Evolutionary conservation across 2,113 vertebrate genomes (phyloP), one percentile per base, ranked within the genome.

Genomic region (Psettodes erumei): DNA sequence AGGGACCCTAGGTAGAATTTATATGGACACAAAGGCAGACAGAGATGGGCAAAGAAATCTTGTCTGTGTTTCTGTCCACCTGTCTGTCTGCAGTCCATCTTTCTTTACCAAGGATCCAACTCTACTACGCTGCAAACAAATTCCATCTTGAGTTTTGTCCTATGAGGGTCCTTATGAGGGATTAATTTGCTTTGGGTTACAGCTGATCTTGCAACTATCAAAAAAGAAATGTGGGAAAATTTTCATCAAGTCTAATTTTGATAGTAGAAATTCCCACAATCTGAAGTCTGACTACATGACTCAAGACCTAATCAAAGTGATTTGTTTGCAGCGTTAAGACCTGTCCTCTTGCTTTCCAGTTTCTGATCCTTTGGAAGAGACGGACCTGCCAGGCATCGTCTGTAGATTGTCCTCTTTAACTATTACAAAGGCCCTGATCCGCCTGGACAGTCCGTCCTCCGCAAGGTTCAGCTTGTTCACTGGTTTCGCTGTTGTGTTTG

Each of bases 381-480:
- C 72, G 73, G 63, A 88, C 66, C 71, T 76, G 65, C 83, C 90
- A 83, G 90, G 88, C 91, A 93, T 91, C 89, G 75, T 91, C 91
- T 92, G 90, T 85, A 93, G 93, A 94, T 94, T 94, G 93, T 94
- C 92, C 92, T 92, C 90, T 93, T 93, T 83, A 88, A 90, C 88
- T 92, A 86, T 92, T 90, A 92, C 86, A 90, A 94, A 94, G 92
- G 93, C 92, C 93, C 91, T 93, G 92, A 94, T 92, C 70, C 50
- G 83, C 90, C 83, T 74, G 63, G 87, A 77, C 77, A 87, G 88
- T 81, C 56, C 71, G 55, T 75, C 84, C 69, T 73, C 75, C 69
- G 1, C 7, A 16, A n/a, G 78, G 81, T 76, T 86, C 85, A 77
- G 70, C 23, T 25, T 37, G 65, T 27, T 38, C 1, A 15, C 51